A percentile compares a stretch with the other conserved stretches of the same genome.
Evolutionary conservation across 2,113 vertebrate species (phyloP).

Genomic region (Rynchops niger): DNA sequence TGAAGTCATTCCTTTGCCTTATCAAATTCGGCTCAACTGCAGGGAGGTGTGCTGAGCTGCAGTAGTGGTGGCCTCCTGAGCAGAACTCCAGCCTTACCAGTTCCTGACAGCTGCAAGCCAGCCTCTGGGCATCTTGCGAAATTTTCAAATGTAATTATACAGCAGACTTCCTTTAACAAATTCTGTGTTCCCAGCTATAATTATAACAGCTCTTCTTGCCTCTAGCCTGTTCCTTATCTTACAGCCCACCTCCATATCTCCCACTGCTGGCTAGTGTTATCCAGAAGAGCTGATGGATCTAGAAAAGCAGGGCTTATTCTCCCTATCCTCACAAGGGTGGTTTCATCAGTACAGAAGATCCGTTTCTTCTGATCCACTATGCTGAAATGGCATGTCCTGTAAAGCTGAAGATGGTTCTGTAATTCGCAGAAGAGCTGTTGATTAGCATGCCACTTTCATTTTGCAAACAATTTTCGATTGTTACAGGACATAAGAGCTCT

Average conservation of each 20-base stretch:
- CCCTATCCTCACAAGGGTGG: constrained; percentile 1
- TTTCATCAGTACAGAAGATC: background rate
- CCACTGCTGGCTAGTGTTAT: constrained; percentile 70
- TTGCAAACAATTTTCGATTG: background rate
- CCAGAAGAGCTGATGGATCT: constrained; percentile 40
- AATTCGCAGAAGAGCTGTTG: background rate
- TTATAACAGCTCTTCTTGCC: constrained; percentile 78
- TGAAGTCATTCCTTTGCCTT: constrained; percentile 17
- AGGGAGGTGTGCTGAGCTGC: constrained; percentile 41
- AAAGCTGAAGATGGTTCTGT: background rate
- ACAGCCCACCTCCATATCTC: constrained; percentile 64
- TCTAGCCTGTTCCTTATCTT: constrained; percentile 77
- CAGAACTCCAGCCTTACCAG: constrained; percentile 69
- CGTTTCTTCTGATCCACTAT: background rate
- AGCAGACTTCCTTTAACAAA: constrained; percentile 83
- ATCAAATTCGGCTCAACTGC: background rate
- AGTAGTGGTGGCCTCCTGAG: constrained; percentile 55
- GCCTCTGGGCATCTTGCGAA: constrained; percentile 82
- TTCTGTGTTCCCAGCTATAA: constrained; percentile 77
- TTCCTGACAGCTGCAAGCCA: constrained; percentile 81
- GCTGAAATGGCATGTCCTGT: background rate
- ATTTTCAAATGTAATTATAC: constrained; percentile 84
- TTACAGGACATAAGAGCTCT: background rate
- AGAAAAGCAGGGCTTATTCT: constrained; percentile 19
- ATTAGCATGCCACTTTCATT: constrained; percentile 1